Evolutionary conservation across 1,140 invertebrate species (phyloP), one percentile per base, ranked within the genome.

Genomic region (Caenorhabditis latens): DNA sequence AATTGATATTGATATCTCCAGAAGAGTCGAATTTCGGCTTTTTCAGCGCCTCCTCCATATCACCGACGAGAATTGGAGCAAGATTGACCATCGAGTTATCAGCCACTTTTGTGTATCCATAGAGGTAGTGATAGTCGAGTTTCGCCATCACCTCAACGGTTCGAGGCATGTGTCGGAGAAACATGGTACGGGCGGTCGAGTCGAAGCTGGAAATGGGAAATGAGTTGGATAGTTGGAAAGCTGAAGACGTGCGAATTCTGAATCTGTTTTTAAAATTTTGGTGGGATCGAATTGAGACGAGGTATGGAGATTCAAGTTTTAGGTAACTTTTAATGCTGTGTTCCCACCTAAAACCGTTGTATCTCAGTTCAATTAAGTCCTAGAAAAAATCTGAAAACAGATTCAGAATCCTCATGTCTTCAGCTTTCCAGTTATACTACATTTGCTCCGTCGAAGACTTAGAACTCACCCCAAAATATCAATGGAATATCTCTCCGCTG

Each of bases 1-100:
- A 86, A 53, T 86, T 46, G 6, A 71, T 55, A 58, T 86, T 86
- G 14, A 86, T 83, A 55, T 86, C 86, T 48, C 86, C 86, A 11
- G 65, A 79, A 14, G 48, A 4, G 8, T 86, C 86, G 19, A 57
- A 57, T 65, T 86, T 83, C n/a, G 86, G 75, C 40, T 83, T 65
- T 65, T 86, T 61, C 71, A 79, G 32, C 3, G 82, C 82, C 19
- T 86, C 86, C 48, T 83, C 57, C 42, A 86, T 58, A 46, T 86
- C 86, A 32, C 86, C 86, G 46, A 84, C 86, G 0, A 91, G 79
- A 58, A 92, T 83, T 1, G 90, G 90, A 8, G 91, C 57, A 63
- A 91, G 87, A 63, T 91, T 91, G 6, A 91, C 91, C 32, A 90
- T 90, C 16, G 89, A 90, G 82, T 91, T 91, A 84, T 91, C 91